Conservation (phyloP, 2,113 vertebrate genomes). For the Podarcis cretensis region DNA sequence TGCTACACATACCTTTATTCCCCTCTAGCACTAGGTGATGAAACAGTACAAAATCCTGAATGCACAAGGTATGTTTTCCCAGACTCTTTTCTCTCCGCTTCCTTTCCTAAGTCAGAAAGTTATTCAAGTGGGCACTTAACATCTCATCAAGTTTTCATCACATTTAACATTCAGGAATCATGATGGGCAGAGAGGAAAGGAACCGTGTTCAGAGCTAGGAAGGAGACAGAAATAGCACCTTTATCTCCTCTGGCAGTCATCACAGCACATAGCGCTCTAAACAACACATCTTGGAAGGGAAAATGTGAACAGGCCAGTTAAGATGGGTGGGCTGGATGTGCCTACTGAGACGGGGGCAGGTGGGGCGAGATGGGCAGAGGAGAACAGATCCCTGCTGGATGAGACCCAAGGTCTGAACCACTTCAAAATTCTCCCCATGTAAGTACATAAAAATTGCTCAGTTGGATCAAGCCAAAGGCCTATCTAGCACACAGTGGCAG, state of each 20-base stretch:
- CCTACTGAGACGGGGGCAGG: too few relatives aligned
- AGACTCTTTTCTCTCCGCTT: background rate
- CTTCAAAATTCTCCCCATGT: background rate
- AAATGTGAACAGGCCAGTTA: background rate
- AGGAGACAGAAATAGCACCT: background rate
- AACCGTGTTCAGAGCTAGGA: background rate
- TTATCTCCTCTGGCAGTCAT: background rate
- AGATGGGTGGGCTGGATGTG: background rate
- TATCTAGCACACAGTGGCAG: background rate
- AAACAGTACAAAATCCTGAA: background rate
- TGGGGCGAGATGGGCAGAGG: background rate
- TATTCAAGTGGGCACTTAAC: background rate
- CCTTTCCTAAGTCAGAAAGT: background rate
- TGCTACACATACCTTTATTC: background rate
- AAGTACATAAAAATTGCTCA: background rate
- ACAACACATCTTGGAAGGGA: background rate
- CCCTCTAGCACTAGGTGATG: background rate
- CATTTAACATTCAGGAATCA: background rate
- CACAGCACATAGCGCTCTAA: background rate
- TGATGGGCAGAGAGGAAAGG: background rate
- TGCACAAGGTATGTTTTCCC: background rate
- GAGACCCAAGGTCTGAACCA: too few relatives aligned
- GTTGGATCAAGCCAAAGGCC: background rate
- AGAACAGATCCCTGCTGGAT: background rate
- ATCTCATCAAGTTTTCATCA: background rate